A percentile compares a stretch with the other conserved stretches of the same genome.
Evolutionary conservation across 1,140 invertebrate species (phyloP).

Genomic region (Orussus abietinus): DNA sequence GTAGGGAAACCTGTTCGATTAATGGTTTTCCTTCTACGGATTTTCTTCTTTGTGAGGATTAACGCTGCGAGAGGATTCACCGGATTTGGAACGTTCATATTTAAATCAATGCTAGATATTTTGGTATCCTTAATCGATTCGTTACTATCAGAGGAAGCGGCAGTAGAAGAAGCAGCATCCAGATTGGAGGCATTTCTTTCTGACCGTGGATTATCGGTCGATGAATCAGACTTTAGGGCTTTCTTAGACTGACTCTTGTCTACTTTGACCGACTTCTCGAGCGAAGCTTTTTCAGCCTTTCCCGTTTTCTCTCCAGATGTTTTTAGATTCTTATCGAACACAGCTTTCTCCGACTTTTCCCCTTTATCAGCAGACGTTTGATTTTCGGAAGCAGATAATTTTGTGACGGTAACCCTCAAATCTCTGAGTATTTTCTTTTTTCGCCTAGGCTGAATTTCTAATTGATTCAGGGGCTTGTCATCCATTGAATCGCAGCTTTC

Average conservation of each 20-base stretch:
- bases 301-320: conserved; percentile 13
- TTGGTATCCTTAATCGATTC: conserved; percentile 21
- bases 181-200: conserved; percentile 7
- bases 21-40: conserved; percentile 69
- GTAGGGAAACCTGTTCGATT: conserved; percentile 85
- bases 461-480: conserved; percentile 32
- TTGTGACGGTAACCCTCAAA: conserved; percentile 55
- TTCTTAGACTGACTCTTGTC: conserved; percentile 6
- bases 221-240: too few relatives aligned
- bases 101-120: conserved; percentile 6
- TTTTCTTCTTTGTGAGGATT: conserved; percentile 58
- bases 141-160: conserved; percentile 17
- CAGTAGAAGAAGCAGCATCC: conserved; percentile 7
- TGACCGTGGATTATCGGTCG: background rate
- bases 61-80: conserved; percentile 18
- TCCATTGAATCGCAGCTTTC: conserved; percentile 21
- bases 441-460: conserved; percentile 44
- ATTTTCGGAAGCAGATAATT: conserved; percentile 44
- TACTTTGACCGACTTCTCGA: background rate
- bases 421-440: conserved; percentile 57
- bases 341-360: conserved; percentile 17
- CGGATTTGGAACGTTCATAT: conserved; percentile 21
- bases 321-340: conserved; percentile 19
- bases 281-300: conserved; percentile 19
- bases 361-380: conserved; percentile 18